A percentile compares a stretch with the other conserved stretches of the same genome.
Conservation (phyloP, 2,888 invertebrate species). For the Pseudococcus viburni region DNA sequence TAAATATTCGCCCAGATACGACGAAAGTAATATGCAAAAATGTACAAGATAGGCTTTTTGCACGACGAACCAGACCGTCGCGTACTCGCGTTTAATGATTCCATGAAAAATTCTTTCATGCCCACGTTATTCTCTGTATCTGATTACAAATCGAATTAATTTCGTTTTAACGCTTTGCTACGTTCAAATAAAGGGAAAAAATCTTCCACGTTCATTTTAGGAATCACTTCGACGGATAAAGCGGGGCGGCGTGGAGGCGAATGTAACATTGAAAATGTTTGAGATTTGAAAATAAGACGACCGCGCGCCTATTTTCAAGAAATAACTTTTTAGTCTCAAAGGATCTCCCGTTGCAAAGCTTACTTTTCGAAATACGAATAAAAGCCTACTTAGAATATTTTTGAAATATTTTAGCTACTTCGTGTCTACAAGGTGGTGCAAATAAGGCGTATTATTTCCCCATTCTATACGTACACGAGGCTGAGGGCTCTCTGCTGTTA, state of each 20-base stretch:
- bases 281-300: slow-evolving; percentile 49
- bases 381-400: slow-evolving; percentile 47
- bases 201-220: background rate
- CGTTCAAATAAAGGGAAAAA: slow-evolving; percentile 16
- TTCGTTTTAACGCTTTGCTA: slow-evolving; percentile 44
- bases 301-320: slow-evolving; percentile 35
- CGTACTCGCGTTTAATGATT: background rate
- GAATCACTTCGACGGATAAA: slow-evolving; percentile 8
- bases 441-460: background rate
- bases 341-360: slow-evolving; percentile 41
- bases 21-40: background rate
- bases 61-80: too few species aligned
- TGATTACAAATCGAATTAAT: slow-evolving; percentile 47
- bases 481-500: background rate
- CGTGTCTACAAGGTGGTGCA: slow-evolving; percentile 41
- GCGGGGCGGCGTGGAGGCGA: background rate
- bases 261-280: slow-evolving; percentile 44
- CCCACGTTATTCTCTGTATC: background rate
- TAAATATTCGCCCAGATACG: background rate
- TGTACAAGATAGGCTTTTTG: background rate
- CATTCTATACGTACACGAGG: background rate
- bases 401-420: slow-evolving; percentile 44
- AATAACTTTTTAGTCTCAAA: slow-evolving; percentile 44
- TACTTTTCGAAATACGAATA: slow-evolving; percentile 44
- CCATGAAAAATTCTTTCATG: background rate